Conservation (phyloP, 92 coral and sea anemone genomes). For the Muricea muricata region DNA sequence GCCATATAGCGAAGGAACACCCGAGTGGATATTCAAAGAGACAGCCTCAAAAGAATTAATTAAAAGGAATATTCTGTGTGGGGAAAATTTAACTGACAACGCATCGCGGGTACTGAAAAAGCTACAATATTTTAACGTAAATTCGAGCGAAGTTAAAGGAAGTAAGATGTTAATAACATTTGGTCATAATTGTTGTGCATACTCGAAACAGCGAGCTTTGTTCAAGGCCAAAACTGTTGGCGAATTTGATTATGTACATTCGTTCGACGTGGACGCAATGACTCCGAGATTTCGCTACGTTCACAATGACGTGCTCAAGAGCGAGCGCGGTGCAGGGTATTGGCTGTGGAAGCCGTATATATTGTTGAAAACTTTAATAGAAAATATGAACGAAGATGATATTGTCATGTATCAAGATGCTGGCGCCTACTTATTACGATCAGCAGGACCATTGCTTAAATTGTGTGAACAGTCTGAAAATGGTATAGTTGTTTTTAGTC, state of each 20-base stretch:
- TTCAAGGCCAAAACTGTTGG: background rate
- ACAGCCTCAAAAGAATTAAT: background rate
- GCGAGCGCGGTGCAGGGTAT: conserved; percentile 11
- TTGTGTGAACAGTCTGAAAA: background rate
- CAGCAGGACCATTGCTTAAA: conserved; percentile 21
- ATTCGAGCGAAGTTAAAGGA: background rate
- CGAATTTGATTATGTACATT: conserved; percentile 18
- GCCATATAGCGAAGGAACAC: background rate
- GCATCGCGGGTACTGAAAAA: background rate
- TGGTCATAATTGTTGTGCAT: conserved; percentile 33
- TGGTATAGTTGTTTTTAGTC: conserved; percentile 14
- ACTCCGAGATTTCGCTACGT: background rate
- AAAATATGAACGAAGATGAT: conserved; percentile 24
- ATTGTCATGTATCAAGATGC: conserved; percentile 30
- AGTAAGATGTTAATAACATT: conserved; percentile 19
- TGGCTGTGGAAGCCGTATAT: conserved; percentile 43
- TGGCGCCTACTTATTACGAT: conserved; percentile 7
- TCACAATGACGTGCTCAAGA: background rate
- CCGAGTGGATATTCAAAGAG: conserved; percentile 4
- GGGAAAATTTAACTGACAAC: background rate
- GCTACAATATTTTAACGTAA: too few species aligned
- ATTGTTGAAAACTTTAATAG: conserved; percentile 9
- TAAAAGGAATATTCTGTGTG: background rate
- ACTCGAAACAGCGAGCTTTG: conserved; percentile 12
- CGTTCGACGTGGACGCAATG: background rate